A percentile compares a stretch with the other conserved stretches of the same genome.
These are phyloP conservation scores for Diploscapter pachys DNA, from an alignment of 1,140 invertebrate genomes.

Conservation along the genomic window DNA sequence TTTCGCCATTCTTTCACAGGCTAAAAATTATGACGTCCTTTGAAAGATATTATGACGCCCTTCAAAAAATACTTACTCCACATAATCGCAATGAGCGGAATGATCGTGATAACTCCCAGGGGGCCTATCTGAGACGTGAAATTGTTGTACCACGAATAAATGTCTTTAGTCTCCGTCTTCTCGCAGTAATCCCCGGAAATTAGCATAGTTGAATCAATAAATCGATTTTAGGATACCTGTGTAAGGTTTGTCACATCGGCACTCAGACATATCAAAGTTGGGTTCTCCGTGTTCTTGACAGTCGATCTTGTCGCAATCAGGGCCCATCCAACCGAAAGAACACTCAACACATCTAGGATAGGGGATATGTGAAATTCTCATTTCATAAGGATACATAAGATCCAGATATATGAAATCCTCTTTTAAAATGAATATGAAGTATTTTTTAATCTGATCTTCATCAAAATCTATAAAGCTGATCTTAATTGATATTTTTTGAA, in stretches of 20 bases:
- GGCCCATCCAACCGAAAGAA: slow-evolving; percentile 15
- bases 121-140: slow-evolving; percentile 21
- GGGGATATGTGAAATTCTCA: neutral
- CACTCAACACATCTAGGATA: slow-evolving; percentile 20
- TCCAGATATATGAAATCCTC: neutral
- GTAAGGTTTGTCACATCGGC: slow-evolving; percentile 16
- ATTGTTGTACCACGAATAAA: slow-evolving; percentile 28
- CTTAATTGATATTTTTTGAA: neutral
- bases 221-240: neutral
- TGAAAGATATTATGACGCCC: neutral
- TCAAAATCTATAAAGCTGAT: neutral
- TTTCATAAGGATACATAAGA: neutral
- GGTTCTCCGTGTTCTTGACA: slow-evolving; percentile 27
- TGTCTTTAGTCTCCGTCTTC: slow-evolving; percentile 16
- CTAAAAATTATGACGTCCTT: slow-evolving; percentile 12
- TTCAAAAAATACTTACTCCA: slow-evolving; percentile 13
- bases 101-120: slow-evolving; percentile 21
- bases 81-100: slow-evolving; percentile 25
- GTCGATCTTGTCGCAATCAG: slow-evolving; percentile 28
- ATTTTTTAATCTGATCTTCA: neutral
- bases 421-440: neutral
- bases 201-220: neutral
- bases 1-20: slow-evolving; percentile 25
- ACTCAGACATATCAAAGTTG: slow-evolving; percentile 23
- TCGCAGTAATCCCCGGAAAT: slow-evolving; percentile 21